phyloP scores from a whole-genome alignment of 2,888 invertebrate genomes.

The Quadroppia sp. region DNA sequence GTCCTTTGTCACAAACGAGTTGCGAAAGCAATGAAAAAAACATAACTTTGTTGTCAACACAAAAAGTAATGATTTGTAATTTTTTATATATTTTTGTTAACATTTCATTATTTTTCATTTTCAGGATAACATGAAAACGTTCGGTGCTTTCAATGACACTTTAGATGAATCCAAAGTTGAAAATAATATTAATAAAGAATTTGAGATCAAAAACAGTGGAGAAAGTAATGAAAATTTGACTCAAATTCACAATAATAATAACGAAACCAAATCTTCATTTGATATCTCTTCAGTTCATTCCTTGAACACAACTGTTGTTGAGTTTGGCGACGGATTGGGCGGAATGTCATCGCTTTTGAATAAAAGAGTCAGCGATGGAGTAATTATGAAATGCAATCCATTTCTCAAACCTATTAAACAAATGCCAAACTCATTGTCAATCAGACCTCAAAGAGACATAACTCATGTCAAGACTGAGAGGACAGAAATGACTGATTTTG shows the following conservation, averaged over 20 bases:
- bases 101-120: neutral
- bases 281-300: neutral
- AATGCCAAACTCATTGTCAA: slow-evolving; percentile 8
- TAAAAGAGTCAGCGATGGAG: neutral
- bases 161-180: too few species aligned
- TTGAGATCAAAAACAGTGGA: too few species aligned
- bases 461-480: neutral
- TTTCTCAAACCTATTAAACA: neutral
- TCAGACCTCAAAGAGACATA: neutral
- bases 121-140: neutral
- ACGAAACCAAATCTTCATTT: neutral
- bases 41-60: neutral
- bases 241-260: slow-evolving; percentile 12
- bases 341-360: neutral
- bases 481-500: neutral
- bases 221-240: neutral
- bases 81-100: neutral
- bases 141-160: neutral
- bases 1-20: neutral
- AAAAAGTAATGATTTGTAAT: neutral
- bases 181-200: neutral
- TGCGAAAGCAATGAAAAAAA: neutral
- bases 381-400: slow-evolving; percentile 27
- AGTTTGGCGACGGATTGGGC: neutral
- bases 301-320: neutral